phyloP scores from a whole-genome alignment of 2,888 invertebrate genomes.

The Netelia melanura region DNA sequence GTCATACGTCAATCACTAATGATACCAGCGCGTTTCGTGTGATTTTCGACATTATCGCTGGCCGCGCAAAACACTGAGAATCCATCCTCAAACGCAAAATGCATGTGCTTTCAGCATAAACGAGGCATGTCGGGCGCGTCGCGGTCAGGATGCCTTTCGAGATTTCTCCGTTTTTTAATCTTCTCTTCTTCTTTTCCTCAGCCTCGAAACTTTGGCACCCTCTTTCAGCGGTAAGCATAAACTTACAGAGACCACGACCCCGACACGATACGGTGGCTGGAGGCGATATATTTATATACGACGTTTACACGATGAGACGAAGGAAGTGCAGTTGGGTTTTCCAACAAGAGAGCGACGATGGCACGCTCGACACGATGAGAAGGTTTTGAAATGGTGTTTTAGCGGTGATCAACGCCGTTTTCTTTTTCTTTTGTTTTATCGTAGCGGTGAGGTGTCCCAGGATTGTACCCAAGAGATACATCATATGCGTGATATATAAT shows the following conservation, averaged over 20 bases:
- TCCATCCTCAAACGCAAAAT: conserved; percentile 44
- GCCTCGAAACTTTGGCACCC: background rate
- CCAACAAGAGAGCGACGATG: conserved; percentile 17
- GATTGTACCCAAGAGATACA: conserved; percentile 50
- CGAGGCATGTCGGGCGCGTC: conserved; percentile 37
- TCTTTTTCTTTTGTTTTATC: conserved; percentile 32
- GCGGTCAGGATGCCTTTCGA: conserved; percentile 9
- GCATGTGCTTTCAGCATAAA: conserved; percentile 49
- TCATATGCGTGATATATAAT: conserved; percentile 59
- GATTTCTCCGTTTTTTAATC: conserved; percentile 2
- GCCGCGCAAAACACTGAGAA: conserved; percentile 34
- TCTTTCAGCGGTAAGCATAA: background rate
- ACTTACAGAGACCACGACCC: background rate
- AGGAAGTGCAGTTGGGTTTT: conserved; percentile 1
- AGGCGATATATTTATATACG: background rate
- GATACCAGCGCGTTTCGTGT: conserved; percentile 6
- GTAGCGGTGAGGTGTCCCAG: conserved; percentile 59
- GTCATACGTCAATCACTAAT: conserved; percentile 6
- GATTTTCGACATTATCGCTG: conserved; percentile 42
- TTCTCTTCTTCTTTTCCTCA: background rate
- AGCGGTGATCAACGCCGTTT: conserved; percentile 24
- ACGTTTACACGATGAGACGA: background rate
- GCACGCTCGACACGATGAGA: conserved; percentile 18
- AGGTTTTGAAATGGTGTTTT: background rate
- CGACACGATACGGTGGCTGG: background rate